Base-by-base conservation (phyloP, 2,113 vertebrate genomes). In the Echinops telfairi region DNA sequence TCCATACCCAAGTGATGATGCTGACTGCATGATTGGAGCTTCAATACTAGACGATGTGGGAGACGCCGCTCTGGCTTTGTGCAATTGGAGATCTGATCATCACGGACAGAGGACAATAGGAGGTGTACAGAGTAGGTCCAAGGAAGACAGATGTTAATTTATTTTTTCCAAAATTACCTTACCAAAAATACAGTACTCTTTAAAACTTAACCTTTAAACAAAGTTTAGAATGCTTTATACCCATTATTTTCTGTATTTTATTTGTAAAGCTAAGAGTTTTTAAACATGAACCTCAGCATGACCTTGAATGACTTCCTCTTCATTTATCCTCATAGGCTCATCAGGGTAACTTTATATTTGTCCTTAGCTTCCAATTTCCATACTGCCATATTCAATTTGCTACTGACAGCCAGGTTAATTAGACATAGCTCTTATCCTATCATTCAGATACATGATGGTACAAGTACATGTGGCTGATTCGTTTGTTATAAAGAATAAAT, bases 401-500 rank as follows among this genome's bases (percentile, higher is more conserved):
- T 79, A 60, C 68, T 93, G 5, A 15, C 10, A 75, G 38, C 12
- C 29, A 85, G 10, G 27, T 68, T 92, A 83, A 86, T 16, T 64
- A 79, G 84, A 5, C 77, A 62, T 33, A 86, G 10, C 25, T 82
- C 20, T 57, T 85, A 17, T 23, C 60, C 66, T 66, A 2, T 70
- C n/a, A 27, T 82, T 75, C 31, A 58, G 66, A 85, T 17, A 53
- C 38, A 40, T 33, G 31, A n/a, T n/a, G 8, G 68, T 58, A 33
- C 17, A 66, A 86, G 88, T 0, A 10, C 3, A 19, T 19, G 22
- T 0, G 19, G 57, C 68, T 68, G 75, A 11, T 20, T 88, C 1
- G 12, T 91, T 76, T 94, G 25, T 89, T 89, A 80, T 4, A 47
- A 71, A 47, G 22, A 88, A 60, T 82, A n/a, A 38, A 93, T 27